These are phyloP conservation scores for Microctonus brassicae DNA, from an alignment of 2,888 invertebrate species.

Conservation along the genomic window DNA sequence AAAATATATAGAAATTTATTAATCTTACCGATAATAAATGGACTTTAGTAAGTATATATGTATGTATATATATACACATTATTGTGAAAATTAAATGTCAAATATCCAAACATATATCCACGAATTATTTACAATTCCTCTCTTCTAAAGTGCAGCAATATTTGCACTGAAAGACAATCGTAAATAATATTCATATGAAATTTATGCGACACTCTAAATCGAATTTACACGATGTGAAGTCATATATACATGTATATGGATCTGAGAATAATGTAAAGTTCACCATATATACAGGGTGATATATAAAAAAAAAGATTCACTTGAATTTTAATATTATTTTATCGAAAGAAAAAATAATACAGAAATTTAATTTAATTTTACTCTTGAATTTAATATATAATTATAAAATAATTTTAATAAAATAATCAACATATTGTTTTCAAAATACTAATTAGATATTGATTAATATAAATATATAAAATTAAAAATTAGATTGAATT, in stretches of 20 bases:
- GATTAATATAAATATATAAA: too few species aligned
- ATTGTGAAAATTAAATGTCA: conserved; percentile 28
- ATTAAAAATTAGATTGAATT: too few species aligned
- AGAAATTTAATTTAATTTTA: too few species aligned
- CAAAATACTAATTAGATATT: too few species aligned
- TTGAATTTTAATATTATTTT: too few species aligned
- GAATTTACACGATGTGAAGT: conserved; percentile 40
- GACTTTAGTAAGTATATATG: not conserved
- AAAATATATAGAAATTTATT: not conserved
- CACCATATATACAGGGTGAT: conserved; percentile 17
- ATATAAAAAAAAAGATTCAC: not conserved
- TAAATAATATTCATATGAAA: conserved; percentile 44
- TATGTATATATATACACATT: conserved; percentile 8
- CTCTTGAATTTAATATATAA: too few species aligned
- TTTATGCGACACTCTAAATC: conserved; percentile 49
- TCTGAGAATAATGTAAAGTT: conserved; percentile 42
- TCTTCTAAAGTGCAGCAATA: not conserved
- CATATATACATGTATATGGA: too few species aligned
- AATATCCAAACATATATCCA: conserved; percentile 12
- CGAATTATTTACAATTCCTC: not conserved
- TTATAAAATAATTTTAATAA: too few species aligned
- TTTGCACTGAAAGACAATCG: conserved; percentile 37
- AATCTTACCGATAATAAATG: not conserved
- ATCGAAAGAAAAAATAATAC: not conserved
- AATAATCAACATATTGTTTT: too few species aligned